Evolutionary conservation across 2,797 vertebrate species (phyloP).

Genomic region (Acropternis orthonyx): DNA sequence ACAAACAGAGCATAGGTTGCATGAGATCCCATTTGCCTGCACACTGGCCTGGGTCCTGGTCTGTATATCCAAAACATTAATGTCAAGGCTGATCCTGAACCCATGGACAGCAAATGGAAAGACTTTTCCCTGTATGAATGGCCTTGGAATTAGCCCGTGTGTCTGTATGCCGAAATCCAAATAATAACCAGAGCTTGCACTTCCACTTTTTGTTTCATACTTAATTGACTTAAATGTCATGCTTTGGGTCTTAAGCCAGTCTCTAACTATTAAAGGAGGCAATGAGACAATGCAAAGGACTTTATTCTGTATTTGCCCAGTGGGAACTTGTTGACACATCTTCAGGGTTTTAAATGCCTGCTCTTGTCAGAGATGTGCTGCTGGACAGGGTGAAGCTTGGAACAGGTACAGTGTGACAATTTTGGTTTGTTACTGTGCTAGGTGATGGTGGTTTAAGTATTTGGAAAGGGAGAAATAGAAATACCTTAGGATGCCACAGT

Average conservation of each 20-base stretch:
- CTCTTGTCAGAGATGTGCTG: background rate
- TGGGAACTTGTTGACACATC: background rate
- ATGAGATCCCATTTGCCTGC: background rate
- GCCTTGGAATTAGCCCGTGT: background rate
- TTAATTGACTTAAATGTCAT: conserved; percentile 11
- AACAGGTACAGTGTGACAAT: background rate
- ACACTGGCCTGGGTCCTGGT: background rate
- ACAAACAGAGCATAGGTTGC: background rate
- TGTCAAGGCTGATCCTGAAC: background rate
- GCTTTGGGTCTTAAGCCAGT: background rate
- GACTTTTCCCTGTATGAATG: background rate
- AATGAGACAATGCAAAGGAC: background rate
- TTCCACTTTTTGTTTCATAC: background rate
- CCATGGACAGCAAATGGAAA: background rate
- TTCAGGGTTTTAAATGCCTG: background rate
- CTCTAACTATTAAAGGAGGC: background rate
- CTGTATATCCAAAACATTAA: background rate
- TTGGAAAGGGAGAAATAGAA: background rate
- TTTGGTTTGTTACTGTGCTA: background rate
- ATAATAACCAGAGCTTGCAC: background rate
- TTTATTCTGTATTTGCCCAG: background rate
- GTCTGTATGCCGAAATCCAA: background rate
- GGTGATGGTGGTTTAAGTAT: background rate
- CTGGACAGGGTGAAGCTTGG: background rate
- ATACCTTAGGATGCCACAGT: background rate